Evolutionary conservation across 2,797 vertebrate genomes (phyloP).

Genomic region (Danionella dracula): DNA sequence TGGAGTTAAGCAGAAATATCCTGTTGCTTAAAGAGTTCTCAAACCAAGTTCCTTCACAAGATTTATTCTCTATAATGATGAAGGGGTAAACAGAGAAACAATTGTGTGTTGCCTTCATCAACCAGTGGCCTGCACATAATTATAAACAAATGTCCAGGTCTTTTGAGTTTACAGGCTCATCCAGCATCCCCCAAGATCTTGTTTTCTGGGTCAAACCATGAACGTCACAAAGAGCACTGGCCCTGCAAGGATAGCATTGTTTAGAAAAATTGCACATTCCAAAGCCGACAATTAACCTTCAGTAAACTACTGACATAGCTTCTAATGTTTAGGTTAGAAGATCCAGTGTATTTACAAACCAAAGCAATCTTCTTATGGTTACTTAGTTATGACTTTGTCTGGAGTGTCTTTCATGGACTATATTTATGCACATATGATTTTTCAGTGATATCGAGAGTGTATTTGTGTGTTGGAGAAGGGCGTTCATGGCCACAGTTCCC

Average conservation of each 20-base stretch:
- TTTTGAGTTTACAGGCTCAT: background rate
- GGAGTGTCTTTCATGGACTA: background rate
- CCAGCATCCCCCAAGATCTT: conserved; percentile 11
- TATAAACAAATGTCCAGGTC: conserved; percentile 10
- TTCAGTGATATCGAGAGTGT: conserved; percentile 15
- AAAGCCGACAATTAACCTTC: conserved; percentile 6
- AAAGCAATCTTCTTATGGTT: too few relatives aligned
- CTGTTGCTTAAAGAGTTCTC: too few relatives aligned
- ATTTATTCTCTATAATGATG: too few relatives aligned
- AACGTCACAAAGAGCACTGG: conserved; percentile 4
- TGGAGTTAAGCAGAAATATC: too few relatives aligned
- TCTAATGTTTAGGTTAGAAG: background rate
- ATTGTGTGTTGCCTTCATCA: conserved; percentile 4
- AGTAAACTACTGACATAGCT: background rate
- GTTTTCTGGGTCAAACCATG: conserved; percentile 56
- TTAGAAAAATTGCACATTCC: conserved; percentile 8
- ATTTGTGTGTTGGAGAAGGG: conserved; percentile 64
- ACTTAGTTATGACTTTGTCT: background rate
- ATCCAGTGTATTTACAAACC: background rate
- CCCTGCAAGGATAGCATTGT: conserved; percentile 17
- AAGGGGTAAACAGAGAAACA: background rate
- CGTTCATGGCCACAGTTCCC: conserved; percentile 68
- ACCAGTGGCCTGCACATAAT: conserved; percentile 22
- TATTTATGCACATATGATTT: conserved; percentile 21
- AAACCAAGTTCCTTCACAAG: too few relatives aligned